Evolutionary conservation across 2,888 invertebrate genomes (phyloP), one percentile per base, ranked within the genome.

Genomic region (Caenorhabditis sp.): DNA sequence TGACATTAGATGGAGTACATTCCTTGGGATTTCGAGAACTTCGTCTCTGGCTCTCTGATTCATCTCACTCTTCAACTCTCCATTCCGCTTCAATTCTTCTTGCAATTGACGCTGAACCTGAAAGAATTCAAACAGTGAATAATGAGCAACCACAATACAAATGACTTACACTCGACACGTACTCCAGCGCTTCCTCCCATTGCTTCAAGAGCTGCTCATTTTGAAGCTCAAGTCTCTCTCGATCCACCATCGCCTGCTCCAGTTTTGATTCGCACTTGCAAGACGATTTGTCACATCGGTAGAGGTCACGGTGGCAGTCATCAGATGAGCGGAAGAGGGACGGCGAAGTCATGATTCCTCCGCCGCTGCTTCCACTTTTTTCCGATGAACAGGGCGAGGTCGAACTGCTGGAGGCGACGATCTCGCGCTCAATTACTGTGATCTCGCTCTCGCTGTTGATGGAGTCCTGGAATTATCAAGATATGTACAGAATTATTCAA

Each of bases 121-220:
- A 51, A 76, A 61, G 12, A 38, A 41, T 6, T 8, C 16, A 10
- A 19, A 38, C 14, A 22, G 22, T 59, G 58, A 58, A 28, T 38
- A 28, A 22, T 76, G 24, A 12, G 14, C n/a, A 22, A 5, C 22
- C 8, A 38, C n/a, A 24, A 38, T 12, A 47, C 59, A 41, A 64
- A 59, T 70, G 14, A 75, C 76, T 69, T 76, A 87, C 87, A 75
- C 82, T 85, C n/a, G 85, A 76, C 16, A 87, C 86, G 51, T 87
- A 87, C 79, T 87, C 87, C 69, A 87, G 56, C 8, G 87, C 84
- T 51, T 87, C 87, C 41, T 86, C 87, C 87, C 87, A 87, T 68
- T 87, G 87, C 59, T 80, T 77, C 54, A 87, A 68, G 28, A 87
- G 70, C 69, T 87, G 87, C 69, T 87, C 87, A 79, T 87, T 87